Evolutionary conservation across 2,797 vertebrate genomes (phyloP).

Genomic region (Pantherophis alleghaniensis): DNA sequence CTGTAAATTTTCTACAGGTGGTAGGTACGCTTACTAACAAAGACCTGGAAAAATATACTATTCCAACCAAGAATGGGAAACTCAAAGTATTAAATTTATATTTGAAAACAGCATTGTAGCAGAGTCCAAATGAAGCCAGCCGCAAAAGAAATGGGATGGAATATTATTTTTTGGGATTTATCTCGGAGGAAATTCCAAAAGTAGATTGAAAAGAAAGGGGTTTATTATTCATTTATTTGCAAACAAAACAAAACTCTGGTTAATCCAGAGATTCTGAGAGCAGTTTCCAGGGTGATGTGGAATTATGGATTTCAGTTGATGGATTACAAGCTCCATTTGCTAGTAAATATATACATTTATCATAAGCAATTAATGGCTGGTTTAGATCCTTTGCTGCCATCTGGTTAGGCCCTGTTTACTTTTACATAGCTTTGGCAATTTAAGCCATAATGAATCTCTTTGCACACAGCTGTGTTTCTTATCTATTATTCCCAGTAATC

Average conservation of each 20-base stretch:
- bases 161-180: background rate
- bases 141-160: background rate
- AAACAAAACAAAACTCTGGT: background rate
- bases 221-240: background rate
- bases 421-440: background rate
- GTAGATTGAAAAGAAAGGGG: background rate
- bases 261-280: background rate
- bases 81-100: background rate
- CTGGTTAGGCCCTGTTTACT: background rate
- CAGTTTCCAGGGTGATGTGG: background rate
- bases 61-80: background rate
- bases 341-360: background rate
- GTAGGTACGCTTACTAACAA: background rate
- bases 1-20: background rate
- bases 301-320: background rate
- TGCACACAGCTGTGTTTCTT: background rate
- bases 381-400: slow-evolving; percentile 3
- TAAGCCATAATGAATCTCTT: background rate
- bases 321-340: background rate
- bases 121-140: background rate
- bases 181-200: background rate
- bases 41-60: background rate
- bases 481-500: background rate
- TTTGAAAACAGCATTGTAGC: background rate
- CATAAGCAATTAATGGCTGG: slow-evolving; percentile 4